Conservation (phyloP, 2,797 vertebrate species). For the Gobionotothen gibberifrons region DNA sequence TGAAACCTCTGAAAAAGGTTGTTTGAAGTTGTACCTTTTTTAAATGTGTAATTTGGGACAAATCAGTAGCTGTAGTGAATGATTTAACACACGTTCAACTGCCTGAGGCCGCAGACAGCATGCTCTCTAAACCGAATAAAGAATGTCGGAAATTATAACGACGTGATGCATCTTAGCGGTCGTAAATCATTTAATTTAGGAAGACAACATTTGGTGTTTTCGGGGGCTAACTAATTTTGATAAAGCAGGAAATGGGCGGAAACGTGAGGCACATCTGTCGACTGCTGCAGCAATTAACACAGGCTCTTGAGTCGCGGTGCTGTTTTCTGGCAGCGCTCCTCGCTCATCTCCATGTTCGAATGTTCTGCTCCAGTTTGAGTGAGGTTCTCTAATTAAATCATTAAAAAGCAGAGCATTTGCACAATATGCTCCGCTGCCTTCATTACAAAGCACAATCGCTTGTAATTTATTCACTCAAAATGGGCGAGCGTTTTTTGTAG, state of each 20-base stretch:
- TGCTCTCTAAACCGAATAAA: slow-evolving; percentile 31
- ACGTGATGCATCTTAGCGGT: slow-evolving; percentile 47
- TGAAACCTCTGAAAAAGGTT: not conserved
- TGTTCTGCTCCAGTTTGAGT: slow-evolving; percentile 79
- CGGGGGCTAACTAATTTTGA: slow-evolving; percentile 67
- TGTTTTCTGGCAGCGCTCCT: slow-evolving; percentile 60
- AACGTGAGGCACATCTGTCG: slow-evolving; percentile 80
- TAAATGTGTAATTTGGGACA: slow-evolving; percentile 8
- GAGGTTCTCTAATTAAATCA: slow-evolving; percentile 83
- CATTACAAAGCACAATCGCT: slow-evolving; percentile 76
- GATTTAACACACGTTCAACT: slow-evolving; percentile 46
- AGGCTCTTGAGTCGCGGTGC: slow-evolving; percentile 48
- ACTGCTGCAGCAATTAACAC: slow-evolving; percentile 74
- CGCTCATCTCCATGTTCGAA: slow-evolving; percentile 69
- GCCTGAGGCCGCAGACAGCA: slow-evolving; percentile 39
- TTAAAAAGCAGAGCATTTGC: slow-evolving; percentile 81
- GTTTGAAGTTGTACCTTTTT: slow-evolving; percentile 1
- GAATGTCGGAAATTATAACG: slow-evolving; percentile 52
- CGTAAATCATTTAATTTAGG: slow-evolving; percentile 73
- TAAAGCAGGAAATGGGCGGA: slow-evolving; percentile 74
- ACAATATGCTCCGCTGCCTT: slow-evolving; percentile 81
- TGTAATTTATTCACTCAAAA: slow-evolving; percentile 79
- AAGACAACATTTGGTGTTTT: slow-evolving; percentile 71
- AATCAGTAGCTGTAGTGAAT: slow-evolving; percentile 26
- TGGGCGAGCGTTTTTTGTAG: slow-evolving; percentile 51